Conservation (phyloP, 2,888 invertebrate genomes). For the Pseudoips prasinana region DNA sequence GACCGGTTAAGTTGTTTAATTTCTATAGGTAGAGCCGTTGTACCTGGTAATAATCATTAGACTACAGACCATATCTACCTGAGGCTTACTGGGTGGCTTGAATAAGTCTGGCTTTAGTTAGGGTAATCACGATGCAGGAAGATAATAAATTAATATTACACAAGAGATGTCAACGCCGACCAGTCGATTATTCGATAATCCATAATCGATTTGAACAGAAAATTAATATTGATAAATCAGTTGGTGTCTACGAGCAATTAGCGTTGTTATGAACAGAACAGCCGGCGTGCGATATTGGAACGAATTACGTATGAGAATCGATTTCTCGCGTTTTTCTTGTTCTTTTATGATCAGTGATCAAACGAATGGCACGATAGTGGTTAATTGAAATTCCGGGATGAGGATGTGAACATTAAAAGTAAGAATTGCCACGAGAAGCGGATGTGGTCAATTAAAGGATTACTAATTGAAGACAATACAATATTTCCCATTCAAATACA, state of each 20-base stretch:
- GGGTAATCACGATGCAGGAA: too few species aligned
- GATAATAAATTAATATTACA: conserved; percentile 14
- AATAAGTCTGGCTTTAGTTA: too few species aligned
- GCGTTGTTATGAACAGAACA: conserved; percentile 4
- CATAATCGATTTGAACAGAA: conserved; percentile 17
- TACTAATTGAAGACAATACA: too few species aligned
- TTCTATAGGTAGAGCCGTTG: too few species aligned
- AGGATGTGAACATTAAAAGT: too few species aligned
- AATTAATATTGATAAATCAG: conserved; percentile 12
- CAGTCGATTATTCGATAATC: conserved; percentile 19
- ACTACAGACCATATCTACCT: too few species aligned
- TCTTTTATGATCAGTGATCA: conserved; percentile 6
- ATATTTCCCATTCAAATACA: too few species aligned
- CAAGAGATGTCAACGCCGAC: conserved; percentile 18
- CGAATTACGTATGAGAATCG: conserved; percentile 19
- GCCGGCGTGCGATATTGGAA: conserved; percentile 16
- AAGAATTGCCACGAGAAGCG: too few species aligned
- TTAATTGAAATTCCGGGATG: not conserved
- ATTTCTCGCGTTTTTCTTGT: conserved; percentile 19
- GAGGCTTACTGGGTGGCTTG: too few species aligned
- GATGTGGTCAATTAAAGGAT: too few species aligned
- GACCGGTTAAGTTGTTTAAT: too few species aligned
- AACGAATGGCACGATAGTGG: not conserved
- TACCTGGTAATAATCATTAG: too few species aligned
- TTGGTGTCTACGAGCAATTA: conserved; percentile 13